Base-by-base conservation (phyloP, 2,113 vertebrate genomes). In the Podocnemis expansa region DNA sequence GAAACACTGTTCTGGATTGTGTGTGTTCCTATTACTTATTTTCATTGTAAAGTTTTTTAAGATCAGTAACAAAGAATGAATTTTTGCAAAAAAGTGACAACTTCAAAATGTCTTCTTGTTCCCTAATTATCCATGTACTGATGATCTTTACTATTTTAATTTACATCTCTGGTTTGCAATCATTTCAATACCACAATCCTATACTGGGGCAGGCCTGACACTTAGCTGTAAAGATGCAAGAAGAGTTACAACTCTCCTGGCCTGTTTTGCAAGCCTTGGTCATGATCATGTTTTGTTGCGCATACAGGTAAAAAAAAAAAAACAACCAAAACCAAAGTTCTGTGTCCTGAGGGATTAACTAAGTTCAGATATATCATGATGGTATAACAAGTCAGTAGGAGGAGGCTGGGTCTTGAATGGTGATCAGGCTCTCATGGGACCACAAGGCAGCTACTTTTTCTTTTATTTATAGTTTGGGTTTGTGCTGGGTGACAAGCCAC, bases 401-500 rank as follows among this genome's bases (percentile, higher is more conserved):
- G 34, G 29, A 29, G 58, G 25, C 58, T 31, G 58, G 31, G 34
- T 4, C 4, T 0, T 2, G 84, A 87, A 3, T 9, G 93, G 81
- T 3, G 8, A 4, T 58, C 89, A 90, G 94, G 93, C 94, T 84
- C 94, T 84, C 1, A 60, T 34, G 0, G 88, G 80, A 14, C 29
- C 4, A 13, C 22, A 1, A 7, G 0, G 6, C 47, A 43, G 87
- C 38, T 4, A 1, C 0, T 5, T 24, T 63, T 54, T 45, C 43
- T 25, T 0, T 3, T 0, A 2, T 3, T 5, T 4, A 13, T 17
- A 12, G 52, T 8, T 0, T 0, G 51, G 82, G 91, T 3, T 13
- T 10, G 67, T 21, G 2, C n/a, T 4, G 45, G 0, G 1, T 43
- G 8, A 47, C 19, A 2, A 1, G 0, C 1, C 6, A 49, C 10